Base-by-base conservation (phyloP, 2,888 invertebrate species). In the Troides aeacus region DNA sequence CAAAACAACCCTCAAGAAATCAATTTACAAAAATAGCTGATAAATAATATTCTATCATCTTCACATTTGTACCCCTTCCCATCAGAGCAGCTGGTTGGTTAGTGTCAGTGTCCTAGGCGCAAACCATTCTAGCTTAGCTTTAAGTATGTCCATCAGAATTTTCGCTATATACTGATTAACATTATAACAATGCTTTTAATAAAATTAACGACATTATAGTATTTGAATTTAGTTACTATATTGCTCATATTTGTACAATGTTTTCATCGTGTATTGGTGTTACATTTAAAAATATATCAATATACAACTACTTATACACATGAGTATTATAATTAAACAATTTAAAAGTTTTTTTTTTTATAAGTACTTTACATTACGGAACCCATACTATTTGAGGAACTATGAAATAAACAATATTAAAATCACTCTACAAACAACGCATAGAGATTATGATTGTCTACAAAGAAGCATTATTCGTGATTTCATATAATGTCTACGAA, bases 241-340 rank as follows among this genome's bases (percentile, higher is more conserved):
- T 92, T 92, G 92, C 92, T 92, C 86, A 84, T 89, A 83, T 92
- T 92, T 92, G 92, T 92, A 92, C 92, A 92, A 91, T 90, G 91
- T 91, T 92, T 88, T 88, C 88, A 83, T 88, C 80, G 87, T 84
- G 84, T 88, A 89, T 92, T 92, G 92, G 92, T 92, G 92, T 92
- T 91, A 82, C 85, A 85, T 87, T 88, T 84, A 83, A 89, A 89
- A 88, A 90, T 91, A 88, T 88, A 87, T 78, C 81, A 62, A 79
- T 81, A 74, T 77, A 80, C 84, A 81, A 73, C 73, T 84, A 85
- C 78, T 87, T 84, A 84, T 85, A 88, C 79, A 86, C 78, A 81
- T 82, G 81, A 83, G 80, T 82, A 82, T 78, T 81, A 82, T 77
- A 78, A 82, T 80, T 81, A 79, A 72, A 82, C 77, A 78, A 81